Base-by-base conservation (phyloP, 2,797 vertebrate genomes). In the Characodon lateralis region DNA sequence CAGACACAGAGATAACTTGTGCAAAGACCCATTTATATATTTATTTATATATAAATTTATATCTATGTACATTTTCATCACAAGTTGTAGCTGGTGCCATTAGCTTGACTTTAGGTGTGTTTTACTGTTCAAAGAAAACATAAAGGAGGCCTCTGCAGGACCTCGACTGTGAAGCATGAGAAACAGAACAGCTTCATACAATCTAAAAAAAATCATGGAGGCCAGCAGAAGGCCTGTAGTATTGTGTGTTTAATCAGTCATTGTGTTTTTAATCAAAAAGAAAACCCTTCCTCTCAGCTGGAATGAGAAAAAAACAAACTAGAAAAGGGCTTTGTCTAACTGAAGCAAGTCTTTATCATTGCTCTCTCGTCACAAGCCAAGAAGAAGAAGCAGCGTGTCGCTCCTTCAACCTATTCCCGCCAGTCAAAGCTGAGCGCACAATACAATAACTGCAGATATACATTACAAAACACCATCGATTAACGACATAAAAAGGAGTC, bases 1-100 rank as follows among this genome's bases (percentile, higher is more conserved):
- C 91, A 61, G 92, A 96, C 93, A 93, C 93, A 85, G 88, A 95
- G 92, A 94, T 88, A 87, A 94, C 91, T 84, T 96, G 95, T 96
- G 95, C 95, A 95, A 96, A 95, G 91, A 95, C 93, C 93, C 85
- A 94, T 92, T 92, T 88, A 95, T 95, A 92, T 83, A 89, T 91
- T 93, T 92, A 90, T 90, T 89, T 89, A 91, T 91, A 95, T 94
- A 92, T 94, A 95, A 91, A 95, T 92, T 89, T 91, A 87, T 92
- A 92, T 90, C 85, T 93, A 92, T 92, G 89, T 92, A 93, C 88
- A 93, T 89, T 87, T 86, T 93, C 87, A 85, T 89, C 85, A 77
- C 82, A 87, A 90, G 89, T 91, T 86, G 88, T 89, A 93, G 93
- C 91, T 93, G 94, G 93, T 95, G 94, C 88, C 88, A 69, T 88